Base-by-base conservation (phyloP, 2,888 invertebrate species). In the Coecobrya sp. region DNA sequence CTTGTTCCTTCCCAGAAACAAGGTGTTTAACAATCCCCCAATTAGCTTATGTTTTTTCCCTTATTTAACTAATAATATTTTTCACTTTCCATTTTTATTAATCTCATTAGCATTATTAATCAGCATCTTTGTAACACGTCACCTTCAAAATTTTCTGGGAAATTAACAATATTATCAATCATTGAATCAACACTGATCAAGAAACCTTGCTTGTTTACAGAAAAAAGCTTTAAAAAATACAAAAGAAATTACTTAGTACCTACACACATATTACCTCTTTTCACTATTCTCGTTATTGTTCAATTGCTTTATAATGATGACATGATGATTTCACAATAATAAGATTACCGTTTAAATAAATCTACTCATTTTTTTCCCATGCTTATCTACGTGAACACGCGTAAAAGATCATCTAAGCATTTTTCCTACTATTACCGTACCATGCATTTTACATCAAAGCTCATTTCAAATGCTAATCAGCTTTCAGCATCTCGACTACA, bases 381-480 rank as follows among this genome's bases (percentile, higher is more conserved):
- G 7, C 1, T 59, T 19, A n/a, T 36, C n/a, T n/a, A n/a, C n/a
- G n/a, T n/a, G n/a, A n/a, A n/a, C n/a, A n/a, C n/a, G 36, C 36
- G 7, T 36, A 36, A 36, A 36, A 2, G 36, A n/a, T n/a, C 36
- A 36, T 36, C 36, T 36, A 4, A 36, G 7, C 36, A 65, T 65
- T 30, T 25, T 30, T 27, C 11, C 8, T 30, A 4, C 25, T 68
- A 22, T 68, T 13, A 68, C 68, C 27, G 68, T 68, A 30, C 27
- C 13, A n/a, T 62, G 1, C 7, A 25, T 30, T 13, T 65, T 30
- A 49, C 73, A 76, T 49, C 27, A 79, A 36, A 79, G 79, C 79
- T 79, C 52, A 79, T 79, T 79, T 49, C 79, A 79, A 55, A 79
- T 79, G 79, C 79, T 79, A 79, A 79, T 79, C 79, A 79, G 79